Evolutionary conservation across 1,140 invertebrate species (phyloP), one percentile per base, ranked within the genome.

Genomic region (Nomia melanderi): DNA sequence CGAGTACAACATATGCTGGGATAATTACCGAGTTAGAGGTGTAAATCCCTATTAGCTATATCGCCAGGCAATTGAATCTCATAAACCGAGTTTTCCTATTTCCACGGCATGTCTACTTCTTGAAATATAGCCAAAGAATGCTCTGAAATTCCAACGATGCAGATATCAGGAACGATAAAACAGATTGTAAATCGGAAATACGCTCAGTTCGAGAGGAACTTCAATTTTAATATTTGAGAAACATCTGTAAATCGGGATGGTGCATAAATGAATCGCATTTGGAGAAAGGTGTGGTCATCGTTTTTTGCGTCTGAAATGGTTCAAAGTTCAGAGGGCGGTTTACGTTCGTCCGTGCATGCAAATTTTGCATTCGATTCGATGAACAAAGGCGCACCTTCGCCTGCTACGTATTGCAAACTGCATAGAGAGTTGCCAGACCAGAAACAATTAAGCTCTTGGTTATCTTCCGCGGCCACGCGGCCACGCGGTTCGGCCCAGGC

Each of bases 341-440:
- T 59, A 59, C 50, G 50, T 70, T 75, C 84, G 79, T 17, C 79
- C 81, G 57, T 74, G 83, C 73, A 73, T 81, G 83, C 79, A 84
- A 85, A 81, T 85, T 78, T 85, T 67, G 73, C 75, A 70, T 85
- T 83, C 80, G 78, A 79, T 83, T 70, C 79, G 76, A 82, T 69
- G 65, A 69, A 89, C 84, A 85, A 88, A 83, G 78, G 75, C 66
- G 47, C 78, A 82, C 77, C 79, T 87, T 87, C 44, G 70, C 57
- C 54, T 62, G 71, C 73, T 77, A 76, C 77, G 81, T 81, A 83
- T 76, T 79, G 77, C 78, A 79, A 75, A 87, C 81, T 83, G 82
- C 85, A 90, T 89, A 87, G 87, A 88, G 80, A 89, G 79, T 79
- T 83, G 88, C 88, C 86, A 90, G 90, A 90, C 89, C 88, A 90